These are phyloP conservation scores for Aphidoletes aphidimyza DNA, from an alignment of 2,888 invertebrate genomes.

Conservation along the genomic window DNA sequence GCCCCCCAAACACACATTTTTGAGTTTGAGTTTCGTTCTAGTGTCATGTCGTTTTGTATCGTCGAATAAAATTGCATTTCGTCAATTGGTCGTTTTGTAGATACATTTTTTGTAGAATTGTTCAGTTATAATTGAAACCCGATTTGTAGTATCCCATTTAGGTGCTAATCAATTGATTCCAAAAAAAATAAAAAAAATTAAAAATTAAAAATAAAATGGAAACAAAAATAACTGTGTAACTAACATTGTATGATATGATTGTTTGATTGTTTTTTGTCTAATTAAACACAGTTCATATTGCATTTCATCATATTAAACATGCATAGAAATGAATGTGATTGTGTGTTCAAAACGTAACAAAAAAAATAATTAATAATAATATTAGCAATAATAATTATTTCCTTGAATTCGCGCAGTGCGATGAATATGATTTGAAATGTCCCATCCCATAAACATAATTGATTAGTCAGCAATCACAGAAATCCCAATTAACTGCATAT, in stretches of 20 bases:
- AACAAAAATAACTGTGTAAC: background rate
- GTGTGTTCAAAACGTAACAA: too few relatives aligned
- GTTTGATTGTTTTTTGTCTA: too few relatives aligned
- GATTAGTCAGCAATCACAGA: background rate
- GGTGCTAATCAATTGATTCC: background rate
- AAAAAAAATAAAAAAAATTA: too few relatives aligned
- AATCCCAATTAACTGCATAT: background rate
- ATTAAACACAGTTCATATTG: too few relatives aligned
- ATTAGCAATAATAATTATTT: too few relatives aligned
- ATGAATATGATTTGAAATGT: background rate
- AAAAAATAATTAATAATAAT: too few relatives aligned
- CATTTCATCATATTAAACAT: too few relatives aligned
- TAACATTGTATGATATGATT: too few relatives aligned
- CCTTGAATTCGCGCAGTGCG: too few relatives aligned
- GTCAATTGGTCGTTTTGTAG: constrained; percentile 3
- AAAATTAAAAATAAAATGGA: too few relatives aligned
- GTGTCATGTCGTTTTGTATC: background rate
- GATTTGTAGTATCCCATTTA: background rate
- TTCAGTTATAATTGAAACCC: background rate
- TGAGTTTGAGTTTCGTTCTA: background rate
- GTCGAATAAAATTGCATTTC: background rate
- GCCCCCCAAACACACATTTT: too few relatives aligned
- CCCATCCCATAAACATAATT: background rate
- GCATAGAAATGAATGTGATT: too few relatives aligned
- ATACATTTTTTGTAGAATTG: background rate